Base-by-base conservation (phyloP, 2,797 vertebrate genomes). In the Chiroxiphia lanceolata region DNA sequence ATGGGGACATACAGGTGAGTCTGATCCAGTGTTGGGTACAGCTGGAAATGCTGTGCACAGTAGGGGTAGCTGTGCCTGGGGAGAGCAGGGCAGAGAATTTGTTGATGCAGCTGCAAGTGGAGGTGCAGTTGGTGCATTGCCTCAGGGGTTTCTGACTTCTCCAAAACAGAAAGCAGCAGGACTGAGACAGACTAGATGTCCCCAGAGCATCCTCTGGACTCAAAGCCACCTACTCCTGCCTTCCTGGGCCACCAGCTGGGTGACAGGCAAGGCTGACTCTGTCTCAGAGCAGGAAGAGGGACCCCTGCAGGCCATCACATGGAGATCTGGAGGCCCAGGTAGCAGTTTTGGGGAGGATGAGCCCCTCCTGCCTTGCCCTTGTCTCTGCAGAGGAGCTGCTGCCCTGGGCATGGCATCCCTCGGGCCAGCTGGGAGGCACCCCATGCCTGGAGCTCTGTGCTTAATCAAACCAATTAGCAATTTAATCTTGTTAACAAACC, bases 401-500 rank as follows among this genome's bases (percentile, higher is more conserved):
- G 59, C 25, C 3, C 40, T 14, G 75, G 38, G 31, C 72, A 64
- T 2, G 1, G 47, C 21, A 26, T 34, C 59, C 81, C 5, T 14
- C 0, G 3, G 69, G 65, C 84, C 70, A 87, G 89, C n/a, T 5
- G 15, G 56, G 70, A 87, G 44, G 40, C 81, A 94, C 59, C 60
- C 61, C 34, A 15, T 45, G 94, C 90, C 91, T 93, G 83, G 44
- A 95, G 92, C 54, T 77, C 74, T 93, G 89, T 18, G 84, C 74
- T 87, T 94, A 94, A 96, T 97, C 95, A 96, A 90, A 92, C 89
- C 93, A 97, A 96, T 97, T 97, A 96, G 89, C 86, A 87, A 91
- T 92, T 93, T 96, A 93, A 97, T 96, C 96, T 95, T 94, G 87
- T 96, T 97, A 97, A 95, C 91, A 96, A 96, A 95, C 85, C 89